These are phyloP conservation scores for Eupithecia subumbrata DNA, from an alignment of 2,888 invertebrate genomes.

Conservation along the genomic window DNA sequence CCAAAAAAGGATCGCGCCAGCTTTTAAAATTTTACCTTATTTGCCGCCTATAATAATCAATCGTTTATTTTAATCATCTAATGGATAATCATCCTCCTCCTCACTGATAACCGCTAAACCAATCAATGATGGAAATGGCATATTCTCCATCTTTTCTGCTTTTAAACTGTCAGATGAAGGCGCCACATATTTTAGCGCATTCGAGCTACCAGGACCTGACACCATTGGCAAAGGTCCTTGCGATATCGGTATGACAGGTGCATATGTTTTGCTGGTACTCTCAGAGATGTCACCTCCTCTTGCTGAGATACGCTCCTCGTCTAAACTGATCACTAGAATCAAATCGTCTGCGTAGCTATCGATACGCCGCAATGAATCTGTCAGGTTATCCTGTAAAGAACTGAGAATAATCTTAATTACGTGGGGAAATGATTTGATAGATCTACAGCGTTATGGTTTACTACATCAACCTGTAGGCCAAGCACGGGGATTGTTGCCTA, in stretches of 20 bases:
- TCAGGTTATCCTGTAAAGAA: conserved; percentile 58
- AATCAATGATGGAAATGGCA: conserved; percentile 29
- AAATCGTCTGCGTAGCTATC: conserved; percentile 66
- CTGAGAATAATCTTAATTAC: conserved; percentile 21
- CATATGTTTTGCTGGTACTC: conserved; percentile 27
- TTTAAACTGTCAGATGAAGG: background rate
- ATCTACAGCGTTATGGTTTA: background rate
- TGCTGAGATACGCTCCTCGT: conserved; percentile 60
- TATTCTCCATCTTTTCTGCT: background rate
- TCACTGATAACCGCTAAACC: conserved; percentile 62
- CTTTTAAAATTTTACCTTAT: no score
- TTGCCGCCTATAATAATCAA: background rate
- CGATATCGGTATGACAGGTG: background rate
- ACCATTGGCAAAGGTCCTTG: background rate
- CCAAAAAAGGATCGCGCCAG: no score
- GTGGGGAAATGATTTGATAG: background rate
- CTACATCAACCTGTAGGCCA: no score
- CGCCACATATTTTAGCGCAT: background rate
- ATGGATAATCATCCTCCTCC: conserved; percentile 67
- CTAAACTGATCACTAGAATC: conserved; percentile 60
- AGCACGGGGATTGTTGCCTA: no score
- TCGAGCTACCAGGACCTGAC: background rate
- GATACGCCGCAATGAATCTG: conserved; percentile 56
- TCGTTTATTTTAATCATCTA: conserved; percentile 40
- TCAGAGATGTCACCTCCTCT: conserved; percentile 54